Evolutionary conservation across 92 coral and sea anemone species (phyloP).

Genomic region (Parazoanthus swiftii): DNA sequence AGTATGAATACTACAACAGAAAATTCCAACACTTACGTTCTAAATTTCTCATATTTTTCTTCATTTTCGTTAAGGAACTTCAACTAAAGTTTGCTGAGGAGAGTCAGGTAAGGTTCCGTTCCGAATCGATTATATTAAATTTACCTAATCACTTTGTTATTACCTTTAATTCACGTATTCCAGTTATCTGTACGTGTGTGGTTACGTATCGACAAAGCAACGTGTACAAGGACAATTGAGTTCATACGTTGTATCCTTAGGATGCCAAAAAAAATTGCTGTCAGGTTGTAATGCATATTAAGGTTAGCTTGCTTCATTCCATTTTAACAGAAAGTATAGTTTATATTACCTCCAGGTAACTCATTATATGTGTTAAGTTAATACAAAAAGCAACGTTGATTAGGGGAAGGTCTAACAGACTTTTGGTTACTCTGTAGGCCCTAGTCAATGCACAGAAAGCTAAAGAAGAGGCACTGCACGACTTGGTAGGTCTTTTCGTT

Average conservation of each 20-base stretch:
- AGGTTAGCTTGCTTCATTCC: too few species aligned
- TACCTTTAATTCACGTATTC: too few species aligned
- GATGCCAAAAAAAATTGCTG: too few species aligned
- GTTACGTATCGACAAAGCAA: too few species aligned
- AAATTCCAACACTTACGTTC: background rate
- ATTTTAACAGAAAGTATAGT: too few species aligned
- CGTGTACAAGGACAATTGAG: too few species aligned
- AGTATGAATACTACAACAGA: background rate
- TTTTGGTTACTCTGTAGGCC: slow-evolving; percentile 45
- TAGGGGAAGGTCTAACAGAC: background rate
- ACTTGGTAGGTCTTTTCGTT: slow-evolving; percentile 55
- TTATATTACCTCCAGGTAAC: too few species aligned
- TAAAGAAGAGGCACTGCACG: slow-evolving; percentile 78
- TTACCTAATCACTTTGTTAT: too few species aligned
- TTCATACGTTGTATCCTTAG: too few species aligned
- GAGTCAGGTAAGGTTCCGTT: slow-evolving; percentile 30
- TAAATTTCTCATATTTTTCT: background rate
- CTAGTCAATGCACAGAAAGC: slow-evolving; percentile 70
- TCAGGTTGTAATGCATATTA: too few species aligned
- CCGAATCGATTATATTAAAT: background rate
- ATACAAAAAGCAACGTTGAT: background rate
- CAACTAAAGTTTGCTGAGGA: slow-evolving; percentile 78
- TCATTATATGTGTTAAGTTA: background rate
- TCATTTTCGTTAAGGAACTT: slow-evolving; percentile 59
- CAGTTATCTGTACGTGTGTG: too few species aligned